Percentiles rank a stretch among this genome's conserved stretches.
Evolutionary conservation across 2,113 vertebrate species (phyloP).

Genomic region (Nansenia antarctica): DNA sequence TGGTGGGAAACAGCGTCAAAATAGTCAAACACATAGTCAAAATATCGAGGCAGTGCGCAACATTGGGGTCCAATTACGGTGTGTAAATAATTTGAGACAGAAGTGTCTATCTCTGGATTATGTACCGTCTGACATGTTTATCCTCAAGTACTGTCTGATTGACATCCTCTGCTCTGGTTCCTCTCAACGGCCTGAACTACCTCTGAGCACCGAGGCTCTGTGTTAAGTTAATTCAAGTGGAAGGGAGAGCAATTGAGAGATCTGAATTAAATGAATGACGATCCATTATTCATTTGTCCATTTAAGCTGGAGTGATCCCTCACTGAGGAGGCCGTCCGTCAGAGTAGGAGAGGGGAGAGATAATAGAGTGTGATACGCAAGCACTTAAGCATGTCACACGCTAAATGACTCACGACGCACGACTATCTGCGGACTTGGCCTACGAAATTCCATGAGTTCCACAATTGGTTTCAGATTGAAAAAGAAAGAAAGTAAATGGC

Average conservation of each 20-base stretch:
- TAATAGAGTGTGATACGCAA: background rate
- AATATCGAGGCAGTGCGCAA: slow-evolving; percentile 14
- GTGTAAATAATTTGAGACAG: slow-evolving; percentile 12
- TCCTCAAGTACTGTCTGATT: background rate
- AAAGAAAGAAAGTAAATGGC: too few species aligned
- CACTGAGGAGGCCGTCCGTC: background rate
- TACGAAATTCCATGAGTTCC: too few species aligned
- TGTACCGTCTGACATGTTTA: background rate
- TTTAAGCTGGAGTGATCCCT: background rate
- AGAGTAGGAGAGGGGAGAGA: background rate
- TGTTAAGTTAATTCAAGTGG: too few species aligned
- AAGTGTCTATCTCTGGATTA: slow-evolving; percentile 7
- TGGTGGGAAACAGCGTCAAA: slow-evolving; percentile 15
- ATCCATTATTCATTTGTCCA: slow-evolving; percentile 17
- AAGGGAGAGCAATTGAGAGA: too few species aligned
- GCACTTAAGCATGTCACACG: too few species aligned
- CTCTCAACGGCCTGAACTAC: background rate
- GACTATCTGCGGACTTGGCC: too few species aligned
- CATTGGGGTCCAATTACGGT: slow-evolving; percentile 6
- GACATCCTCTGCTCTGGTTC: background rate
- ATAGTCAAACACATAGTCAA: slow-evolving; percentile 28
- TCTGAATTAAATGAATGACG: too few species aligned
- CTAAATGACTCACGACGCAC: too few species aligned
- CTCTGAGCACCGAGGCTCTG: slow-evolving; percentile 2
- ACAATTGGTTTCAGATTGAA: too few species aligned